Conservation (phyloP, 2,113 vertebrate species). For the Mionectes macconnelli region DNA sequence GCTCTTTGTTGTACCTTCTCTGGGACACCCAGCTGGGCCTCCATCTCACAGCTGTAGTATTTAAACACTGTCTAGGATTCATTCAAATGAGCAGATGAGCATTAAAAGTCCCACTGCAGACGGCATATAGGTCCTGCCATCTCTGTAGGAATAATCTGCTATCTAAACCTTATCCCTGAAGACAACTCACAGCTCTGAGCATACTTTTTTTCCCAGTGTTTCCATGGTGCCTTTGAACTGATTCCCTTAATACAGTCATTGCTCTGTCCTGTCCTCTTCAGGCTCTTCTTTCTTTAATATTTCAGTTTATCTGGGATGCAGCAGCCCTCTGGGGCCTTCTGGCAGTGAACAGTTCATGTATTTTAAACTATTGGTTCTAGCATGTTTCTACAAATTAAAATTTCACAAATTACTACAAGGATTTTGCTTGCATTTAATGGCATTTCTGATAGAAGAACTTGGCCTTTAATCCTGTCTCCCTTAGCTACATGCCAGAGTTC, state of each 20-base stretch:
- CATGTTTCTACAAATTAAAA: conserved; percentile 39
- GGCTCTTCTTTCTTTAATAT: conserved; percentile 33
- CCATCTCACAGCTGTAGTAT: neutral
- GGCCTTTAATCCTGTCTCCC: conserved; percentile 34
- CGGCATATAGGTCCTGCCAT: neutral
- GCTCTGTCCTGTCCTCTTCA: neutral
- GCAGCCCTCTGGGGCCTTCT: neutral
- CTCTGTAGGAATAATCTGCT: neutral
- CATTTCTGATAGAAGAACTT: conserved; percentile 17
- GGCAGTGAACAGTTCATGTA: neutral
- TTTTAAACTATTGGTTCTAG: conserved; percentile 15
- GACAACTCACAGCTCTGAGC: neutral
- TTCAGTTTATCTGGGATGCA: conserved; percentile 31
- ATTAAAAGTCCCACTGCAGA: neutral
- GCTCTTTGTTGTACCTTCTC: neutral
- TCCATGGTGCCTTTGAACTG: conserved; percentile 30
- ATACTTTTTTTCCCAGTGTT: conserved; percentile 1
- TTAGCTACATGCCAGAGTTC: neutral
- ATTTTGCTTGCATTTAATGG: conserved; percentile 18
- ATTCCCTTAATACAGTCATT: neutral
- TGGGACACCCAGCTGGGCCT: neutral
- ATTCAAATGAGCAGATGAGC: neutral
- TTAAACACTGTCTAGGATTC: neutral
- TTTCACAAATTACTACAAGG: neutral
- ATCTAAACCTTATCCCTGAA: neutral